Percentiles rank a stretch among this genome's conserved stretches.
These are phyloP conservation scores for Coptodon rendalli DNA, from an alignment of 2,113 vertebrate genomes.

Conservation along the genomic window DNA sequence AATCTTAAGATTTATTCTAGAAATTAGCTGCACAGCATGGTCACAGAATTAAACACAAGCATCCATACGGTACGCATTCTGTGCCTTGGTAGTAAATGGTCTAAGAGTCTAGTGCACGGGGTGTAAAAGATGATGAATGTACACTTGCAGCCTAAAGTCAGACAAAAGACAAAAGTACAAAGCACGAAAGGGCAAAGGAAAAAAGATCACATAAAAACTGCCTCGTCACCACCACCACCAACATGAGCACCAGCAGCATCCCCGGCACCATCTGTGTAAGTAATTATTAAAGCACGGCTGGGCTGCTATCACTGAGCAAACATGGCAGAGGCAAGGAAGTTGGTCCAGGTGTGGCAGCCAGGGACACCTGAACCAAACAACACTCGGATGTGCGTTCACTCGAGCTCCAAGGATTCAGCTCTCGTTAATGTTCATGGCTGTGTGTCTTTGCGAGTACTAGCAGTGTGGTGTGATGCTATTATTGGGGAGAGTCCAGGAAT, in stretches of 20 bases:
- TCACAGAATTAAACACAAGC: background rate
- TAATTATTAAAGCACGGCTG: slow-evolving; percentile 35
- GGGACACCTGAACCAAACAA: background rate
- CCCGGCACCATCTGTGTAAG: slow-evolving; percentile 19
- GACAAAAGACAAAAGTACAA: background rate
- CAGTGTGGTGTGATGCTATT: background rate
- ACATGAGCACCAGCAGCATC: background rate
- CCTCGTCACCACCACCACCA: background rate
- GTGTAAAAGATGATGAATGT: background rate
- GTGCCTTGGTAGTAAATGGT: background rate
- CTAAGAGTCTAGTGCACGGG: background rate
- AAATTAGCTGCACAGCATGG: background rate
- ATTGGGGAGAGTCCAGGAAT: background rate
- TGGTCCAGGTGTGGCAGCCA: slow-evolving; percentile 8
- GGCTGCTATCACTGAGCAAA: slow-evolving; percentile 7
- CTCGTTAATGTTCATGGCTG: background rate
- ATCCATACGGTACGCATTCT: background rate
- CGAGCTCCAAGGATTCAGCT: background rate
- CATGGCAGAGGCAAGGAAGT: background rate
- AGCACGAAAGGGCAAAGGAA: background rate
- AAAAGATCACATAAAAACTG: background rate
- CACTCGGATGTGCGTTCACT: background rate
- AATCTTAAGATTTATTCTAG: background rate
- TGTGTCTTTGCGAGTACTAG: background rate
- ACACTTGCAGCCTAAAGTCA: background rate